A percentile compares a stretch with the other conserved stretches of the same genome.
Conservation (phyloP, 1,140 invertebrate genomes). For the Procambarus virginalis region DNA sequence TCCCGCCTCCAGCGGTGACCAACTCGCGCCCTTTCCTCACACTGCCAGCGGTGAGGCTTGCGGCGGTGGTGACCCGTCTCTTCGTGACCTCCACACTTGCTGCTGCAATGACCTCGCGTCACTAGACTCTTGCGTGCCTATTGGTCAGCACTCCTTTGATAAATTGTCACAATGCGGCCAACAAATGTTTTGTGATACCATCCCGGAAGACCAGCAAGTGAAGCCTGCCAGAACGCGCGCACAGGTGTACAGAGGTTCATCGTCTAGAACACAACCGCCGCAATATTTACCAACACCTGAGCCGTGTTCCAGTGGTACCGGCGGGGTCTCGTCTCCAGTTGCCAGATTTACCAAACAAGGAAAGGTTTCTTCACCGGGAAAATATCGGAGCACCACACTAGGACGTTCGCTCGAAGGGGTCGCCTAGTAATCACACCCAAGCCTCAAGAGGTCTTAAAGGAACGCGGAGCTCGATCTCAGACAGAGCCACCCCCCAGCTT, state of each 20-base stretch:
- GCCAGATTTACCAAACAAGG: not conserved
- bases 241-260: not conserved
- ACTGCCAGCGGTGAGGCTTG: no score
- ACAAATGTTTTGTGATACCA: not conserved
- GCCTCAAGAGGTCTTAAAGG: not conserved
- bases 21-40: not conserved
- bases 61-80: no score
- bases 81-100: no score
- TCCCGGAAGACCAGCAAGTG: not conserved
- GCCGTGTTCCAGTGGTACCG: not conserved
- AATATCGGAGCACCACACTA: slow-evolving; percentile 13
- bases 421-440: slow-evolving; percentile 19
- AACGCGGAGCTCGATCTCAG: not conserved
- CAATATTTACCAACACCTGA: not conserved
- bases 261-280: not conserved
- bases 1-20: not conserved
- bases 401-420: slow-evolving; percentile 23
- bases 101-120: not conserved
- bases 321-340: not conserved
- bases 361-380: not conserved
- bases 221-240: not conserved
- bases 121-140: not conserved
- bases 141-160: not conserved
- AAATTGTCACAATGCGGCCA: not conserved
- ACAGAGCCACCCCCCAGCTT: slow-evolving; percentile 29